These are phyloP conservation scores for Pogona vitticeps DNA, from an alignment of 2,113 vertebrate genomes.

Conservation along the genomic window DNA sequence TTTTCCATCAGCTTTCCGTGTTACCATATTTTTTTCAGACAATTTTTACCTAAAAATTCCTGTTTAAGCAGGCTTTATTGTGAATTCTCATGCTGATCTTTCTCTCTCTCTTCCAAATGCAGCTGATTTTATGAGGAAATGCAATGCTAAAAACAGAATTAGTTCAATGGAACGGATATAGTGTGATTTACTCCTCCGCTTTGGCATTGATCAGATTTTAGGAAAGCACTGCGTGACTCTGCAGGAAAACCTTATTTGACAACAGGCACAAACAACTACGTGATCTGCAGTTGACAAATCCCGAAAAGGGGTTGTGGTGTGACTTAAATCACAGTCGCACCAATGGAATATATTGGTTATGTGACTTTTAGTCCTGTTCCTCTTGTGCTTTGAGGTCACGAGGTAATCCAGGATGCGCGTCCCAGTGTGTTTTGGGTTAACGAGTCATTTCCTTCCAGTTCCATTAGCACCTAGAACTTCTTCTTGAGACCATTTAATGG, in stretches of 20 bases:
- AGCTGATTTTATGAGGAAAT: background rate
- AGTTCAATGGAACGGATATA: background rate
- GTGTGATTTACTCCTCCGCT: background rate
- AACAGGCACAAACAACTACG: background rate
- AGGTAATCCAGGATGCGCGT: no score
- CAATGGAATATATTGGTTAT: no score
- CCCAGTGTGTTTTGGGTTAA: no score
- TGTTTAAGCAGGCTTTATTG: background rate
- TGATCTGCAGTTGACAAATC: background rate
- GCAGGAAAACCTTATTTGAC: no score
- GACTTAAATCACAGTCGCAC: no score
- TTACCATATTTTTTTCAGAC: no score
- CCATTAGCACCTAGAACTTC: no score
- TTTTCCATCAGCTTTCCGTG: no score
- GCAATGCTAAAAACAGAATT: background rate
- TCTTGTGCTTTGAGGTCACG: no score
- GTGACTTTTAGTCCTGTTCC: no score
- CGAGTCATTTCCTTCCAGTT: no score
- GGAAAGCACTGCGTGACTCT: background rate
- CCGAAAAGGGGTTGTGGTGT: background rate
- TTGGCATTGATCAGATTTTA: background rate
- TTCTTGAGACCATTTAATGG: no score
- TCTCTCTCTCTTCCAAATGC: background rate
- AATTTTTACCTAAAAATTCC: background rate
- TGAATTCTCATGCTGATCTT: background rate